Conservation (phyloP, 1,140 invertebrate species). For the Calliopsis andreniformis region DNA sequence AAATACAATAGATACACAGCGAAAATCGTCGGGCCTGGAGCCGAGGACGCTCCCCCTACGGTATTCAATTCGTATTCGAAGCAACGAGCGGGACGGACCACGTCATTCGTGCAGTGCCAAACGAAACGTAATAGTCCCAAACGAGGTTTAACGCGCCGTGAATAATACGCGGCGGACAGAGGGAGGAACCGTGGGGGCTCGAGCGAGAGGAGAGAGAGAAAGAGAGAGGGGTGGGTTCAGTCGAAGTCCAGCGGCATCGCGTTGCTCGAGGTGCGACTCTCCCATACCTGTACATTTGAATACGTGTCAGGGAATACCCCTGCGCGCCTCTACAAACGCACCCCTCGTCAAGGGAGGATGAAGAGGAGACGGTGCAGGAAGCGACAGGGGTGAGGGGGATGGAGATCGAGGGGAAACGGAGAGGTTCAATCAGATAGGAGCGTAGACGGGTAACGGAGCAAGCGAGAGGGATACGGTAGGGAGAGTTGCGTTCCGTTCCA, state of each 20-base stretch:
- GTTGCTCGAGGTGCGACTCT: constrained; percentile 46
- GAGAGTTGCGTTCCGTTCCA: constrained; percentile 52
- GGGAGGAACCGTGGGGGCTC: constrained; percentile 19
- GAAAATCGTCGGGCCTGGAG: constrained; percentile 20
- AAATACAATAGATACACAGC: constrained; percentile 24
- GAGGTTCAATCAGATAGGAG: constrained; percentile 7
- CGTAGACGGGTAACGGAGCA: constrained; percentile 7
- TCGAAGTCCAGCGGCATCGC: constrained; percentile 3
- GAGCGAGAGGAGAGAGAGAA: neutral
- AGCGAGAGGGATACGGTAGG: constrained; percentile 23
- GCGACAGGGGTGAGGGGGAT: neutral
- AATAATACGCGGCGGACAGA: constrained; percentile 69
- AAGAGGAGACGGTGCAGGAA: neutral
- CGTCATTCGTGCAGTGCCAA: constrained; percentile 43
- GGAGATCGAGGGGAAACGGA: too few species aligned
- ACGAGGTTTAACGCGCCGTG: constrained; percentile 74
- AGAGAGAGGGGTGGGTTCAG: constrained; percentile 24
- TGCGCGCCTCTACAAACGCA: constrained; percentile 5
- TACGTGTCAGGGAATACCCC: constrained; percentile 42
- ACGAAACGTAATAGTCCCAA: constrained; percentile 73
- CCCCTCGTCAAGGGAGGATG: neutral
- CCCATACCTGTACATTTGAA: constrained; percentile 52
- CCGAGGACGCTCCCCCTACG: neutral
- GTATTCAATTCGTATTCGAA: constrained; percentile 60
- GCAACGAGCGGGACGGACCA: constrained; percentile 41